These are phyloP conservation scores for Sesamia inferens DNA, from an alignment of 2,888 invertebrate genomes.

Conservation along the genomic window DNA sequence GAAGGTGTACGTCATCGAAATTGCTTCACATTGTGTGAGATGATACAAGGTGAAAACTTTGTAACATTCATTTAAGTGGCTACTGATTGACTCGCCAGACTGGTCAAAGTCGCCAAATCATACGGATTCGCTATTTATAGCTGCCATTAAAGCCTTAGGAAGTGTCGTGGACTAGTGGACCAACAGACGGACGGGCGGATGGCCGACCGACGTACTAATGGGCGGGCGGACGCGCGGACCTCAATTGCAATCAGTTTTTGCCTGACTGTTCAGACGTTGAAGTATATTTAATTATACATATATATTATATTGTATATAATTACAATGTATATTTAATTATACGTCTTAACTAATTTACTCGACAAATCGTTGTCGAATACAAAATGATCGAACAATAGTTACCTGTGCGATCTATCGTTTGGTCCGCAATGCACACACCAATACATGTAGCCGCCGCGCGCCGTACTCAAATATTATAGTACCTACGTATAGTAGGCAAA, in stretches of 20 bases:
- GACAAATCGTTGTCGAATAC: background rate
- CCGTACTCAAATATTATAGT: too few relatives aligned
- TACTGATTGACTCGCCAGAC: background rate
- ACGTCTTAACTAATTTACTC: background rate
- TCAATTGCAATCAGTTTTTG: too few relatives aligned
- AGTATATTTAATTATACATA: too few relatives aligned
- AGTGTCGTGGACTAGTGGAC: background rate
- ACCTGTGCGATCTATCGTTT: background rate
- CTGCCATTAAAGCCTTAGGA: constrained; percentile 39
- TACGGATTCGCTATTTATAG: constrained; percentile 7
- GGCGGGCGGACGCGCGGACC: background rate
- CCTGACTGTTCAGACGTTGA: too few relatives aligned
- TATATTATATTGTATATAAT: too few relatives aligned
- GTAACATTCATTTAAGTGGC: background rate
- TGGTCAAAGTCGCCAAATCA: constrained; percentile 1
- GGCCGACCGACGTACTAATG: too few relatives aligned
- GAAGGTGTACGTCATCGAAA: constrained; percentile 28
- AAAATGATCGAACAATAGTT: background rate
- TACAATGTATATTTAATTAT: background rate
- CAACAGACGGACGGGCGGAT: too few relatives aligned
- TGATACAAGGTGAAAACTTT: constrained; percentile 8
- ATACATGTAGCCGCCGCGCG: too few relatives aligned
- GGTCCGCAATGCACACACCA: too few relatives aligned
- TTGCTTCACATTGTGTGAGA: constrained; percentile 24
- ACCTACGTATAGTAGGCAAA: too few relatives aligned